Conservation (phyloP, 2,797 vertebrate genomes). For the Myoxocephalus aenaeus region DNA sequence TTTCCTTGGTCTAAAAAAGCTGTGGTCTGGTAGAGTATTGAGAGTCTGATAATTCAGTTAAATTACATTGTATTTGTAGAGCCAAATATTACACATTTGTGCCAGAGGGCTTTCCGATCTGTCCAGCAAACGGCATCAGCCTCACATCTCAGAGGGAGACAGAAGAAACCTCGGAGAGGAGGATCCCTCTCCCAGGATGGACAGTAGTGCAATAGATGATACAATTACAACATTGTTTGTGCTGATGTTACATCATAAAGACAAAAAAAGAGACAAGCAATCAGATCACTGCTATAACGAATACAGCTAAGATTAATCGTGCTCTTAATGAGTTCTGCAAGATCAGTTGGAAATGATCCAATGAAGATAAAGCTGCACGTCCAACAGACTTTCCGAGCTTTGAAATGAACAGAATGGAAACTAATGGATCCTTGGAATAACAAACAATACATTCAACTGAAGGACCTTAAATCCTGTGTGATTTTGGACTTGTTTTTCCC, state of each 20-base stretch:
- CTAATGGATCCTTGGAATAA: neutral
- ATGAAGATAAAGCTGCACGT: neutral
- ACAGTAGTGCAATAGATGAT: no score
- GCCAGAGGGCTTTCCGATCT: no score
- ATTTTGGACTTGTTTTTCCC: neutral
- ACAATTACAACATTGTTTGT: neutral
- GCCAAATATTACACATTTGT: no score
- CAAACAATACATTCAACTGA: neutral
- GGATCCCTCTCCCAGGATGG: no score
- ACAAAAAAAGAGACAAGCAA: neutral
- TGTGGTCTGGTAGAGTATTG: no score
- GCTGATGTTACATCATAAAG: neutral
- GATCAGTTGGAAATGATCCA: neutral
- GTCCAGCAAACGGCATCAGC: no score
- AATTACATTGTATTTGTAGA: no score
- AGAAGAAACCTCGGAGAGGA: no score
- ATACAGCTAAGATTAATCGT: constrained; percentile 6
- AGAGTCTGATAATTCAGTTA: no score
- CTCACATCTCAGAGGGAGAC: no score
- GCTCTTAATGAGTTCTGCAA: constrained; percentile 6
- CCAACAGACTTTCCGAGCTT: neutral
- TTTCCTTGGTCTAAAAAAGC: no score
- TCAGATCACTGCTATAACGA: neutral
- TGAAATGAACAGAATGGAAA: neutral
- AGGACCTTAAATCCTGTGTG: neutral